These are phyloP conservation scores for Macrotrachela quadricornifera DNA, from an alignment of 1,140 invertebrate species.

Conservation along the genomic window DNA sequence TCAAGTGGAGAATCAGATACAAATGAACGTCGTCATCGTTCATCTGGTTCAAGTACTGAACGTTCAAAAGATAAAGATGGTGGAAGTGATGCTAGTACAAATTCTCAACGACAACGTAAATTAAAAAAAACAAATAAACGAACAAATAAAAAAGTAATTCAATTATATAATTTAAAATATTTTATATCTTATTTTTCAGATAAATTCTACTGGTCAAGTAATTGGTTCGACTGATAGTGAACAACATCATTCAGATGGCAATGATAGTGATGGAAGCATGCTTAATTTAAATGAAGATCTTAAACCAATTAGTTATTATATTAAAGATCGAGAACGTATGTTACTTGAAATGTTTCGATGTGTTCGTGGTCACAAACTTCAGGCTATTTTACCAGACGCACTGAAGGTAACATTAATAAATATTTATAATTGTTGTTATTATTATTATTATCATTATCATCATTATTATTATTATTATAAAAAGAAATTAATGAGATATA, in stretches of 20 bases:
- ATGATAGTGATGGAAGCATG: slow-evolving; percentile 2
- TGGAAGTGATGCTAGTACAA: no score
- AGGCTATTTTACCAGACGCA: slow-evolving; percentile 20
- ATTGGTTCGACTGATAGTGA: no score
- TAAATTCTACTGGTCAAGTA: no score
- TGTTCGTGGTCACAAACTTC: slow-evolving; percentile 17
- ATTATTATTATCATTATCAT: background rate
- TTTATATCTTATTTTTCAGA: no score
- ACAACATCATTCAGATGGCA: background rate
- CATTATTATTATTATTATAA: background rate
- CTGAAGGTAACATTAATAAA: slow-evolving; percentile 16
- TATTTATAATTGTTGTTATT: background rate
- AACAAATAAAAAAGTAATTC: no score
- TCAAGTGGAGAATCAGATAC: no score
- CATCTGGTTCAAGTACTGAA: no score
- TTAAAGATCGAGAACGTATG: slow-evolving; percentile 17
- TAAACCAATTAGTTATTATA: slow-evolving; percentile 17
- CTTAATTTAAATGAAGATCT: slow-evolving; percentile 20
- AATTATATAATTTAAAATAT: no score
- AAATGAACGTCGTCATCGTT: no score
- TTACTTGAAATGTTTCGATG: slow-evolving; percentile 21
- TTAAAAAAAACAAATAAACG: no score
- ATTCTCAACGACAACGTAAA: no score
- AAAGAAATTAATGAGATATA: background rate
- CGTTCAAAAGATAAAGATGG: no score